Evolutionary conservation across 2,797 vertebrate genomes (phyloP).

Genomic region (Bovichtus variegatus): DNA sequence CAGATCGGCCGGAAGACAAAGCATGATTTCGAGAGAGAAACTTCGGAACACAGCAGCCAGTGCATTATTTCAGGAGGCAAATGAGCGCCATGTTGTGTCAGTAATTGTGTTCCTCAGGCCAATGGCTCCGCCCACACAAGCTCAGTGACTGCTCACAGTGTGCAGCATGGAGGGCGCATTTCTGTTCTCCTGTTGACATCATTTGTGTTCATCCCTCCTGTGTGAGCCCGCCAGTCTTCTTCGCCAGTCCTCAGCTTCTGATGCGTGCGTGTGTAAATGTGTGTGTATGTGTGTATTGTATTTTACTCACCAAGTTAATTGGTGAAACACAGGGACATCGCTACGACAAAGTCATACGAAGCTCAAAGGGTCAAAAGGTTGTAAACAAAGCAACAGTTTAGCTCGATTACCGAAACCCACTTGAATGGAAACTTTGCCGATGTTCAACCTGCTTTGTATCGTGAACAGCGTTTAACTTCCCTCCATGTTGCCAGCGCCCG

Average conservation of each 20-base stretch:
- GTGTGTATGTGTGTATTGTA: neutral
- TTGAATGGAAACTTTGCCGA: too few species aligned
- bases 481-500: too few species aligned
- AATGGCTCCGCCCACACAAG: constrained; percentile 50
- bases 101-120: constrained; percentile 54
- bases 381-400: neutral
- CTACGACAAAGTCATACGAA: neutral
- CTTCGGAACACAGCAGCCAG: constrained; percentile 12
- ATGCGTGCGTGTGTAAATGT: neutral
- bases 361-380: neutral
- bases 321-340: neutral
- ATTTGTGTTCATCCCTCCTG: constrained; percentile 36
- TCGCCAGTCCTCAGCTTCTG: constrained; percentile 11
- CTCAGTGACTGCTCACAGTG: constrained; percentile 10
- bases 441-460: too few species aligned
- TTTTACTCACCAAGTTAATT: neutral
- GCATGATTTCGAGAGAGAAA: constrained; percentile 23
- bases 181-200: constrained; percentile 40
- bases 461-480: too few species aligned
- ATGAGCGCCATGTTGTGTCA: constrained; percentile 48
- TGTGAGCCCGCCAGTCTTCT: constrained; percentile 1
- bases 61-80: constrained; percentile 37
- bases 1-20: constrained; percentile 26
- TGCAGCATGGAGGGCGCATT: constrained; percentile 28
- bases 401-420: neutral